phyloP scores from a whole-genome alignment of 2,797 vertebrate genomes.

The Champsocephalus gunnari region DNA sequence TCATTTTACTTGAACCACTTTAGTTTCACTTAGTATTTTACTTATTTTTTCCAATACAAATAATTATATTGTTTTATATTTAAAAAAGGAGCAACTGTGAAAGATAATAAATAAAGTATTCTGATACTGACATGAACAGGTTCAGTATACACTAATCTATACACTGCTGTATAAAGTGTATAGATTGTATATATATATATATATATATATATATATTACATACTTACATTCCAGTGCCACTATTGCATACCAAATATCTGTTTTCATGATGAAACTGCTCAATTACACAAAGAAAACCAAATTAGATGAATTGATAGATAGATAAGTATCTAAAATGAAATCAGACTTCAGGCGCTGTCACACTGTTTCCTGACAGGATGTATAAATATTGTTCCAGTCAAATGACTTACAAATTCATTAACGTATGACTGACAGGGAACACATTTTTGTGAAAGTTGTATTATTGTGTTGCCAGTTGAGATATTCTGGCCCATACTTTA shows the following conservation, averaged over 20 bases:
- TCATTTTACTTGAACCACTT: too few relatives aligned
- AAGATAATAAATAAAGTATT: too few relatives aligned
- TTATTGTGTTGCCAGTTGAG: conserved; percentile 10
- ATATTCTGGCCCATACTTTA: conserved; percentile 2
- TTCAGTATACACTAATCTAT: too few relatives aligned
- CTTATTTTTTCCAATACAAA: too few relatives aligned
- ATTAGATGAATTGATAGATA: neutral
- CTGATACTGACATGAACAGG: too few relatives aligned
- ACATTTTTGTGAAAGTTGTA: neutral
- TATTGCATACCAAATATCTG: neutral
- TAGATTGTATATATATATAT: too few relatives aligned
- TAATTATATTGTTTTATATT: too few relatives aligned
- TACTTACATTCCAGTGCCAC: too few relatives aligned
- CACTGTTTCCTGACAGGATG: neutral
- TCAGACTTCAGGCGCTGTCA: neutral
- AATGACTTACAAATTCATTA: neutral
- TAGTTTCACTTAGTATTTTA: too few relatives aligned
- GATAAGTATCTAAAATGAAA: neutral
- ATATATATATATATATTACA: too few relatives aligned
- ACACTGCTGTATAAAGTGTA: too few relatives aligned
- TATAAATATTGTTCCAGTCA: neutral
- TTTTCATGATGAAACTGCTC: neutral
- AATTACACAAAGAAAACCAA: neutral
- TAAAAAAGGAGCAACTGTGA: too few relatives aligned
- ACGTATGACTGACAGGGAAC: neutral